phyloP scores from a whole-genome alignment of 2,888 invertebrate genomes.

The Tupiocoris notatus region DNA sequence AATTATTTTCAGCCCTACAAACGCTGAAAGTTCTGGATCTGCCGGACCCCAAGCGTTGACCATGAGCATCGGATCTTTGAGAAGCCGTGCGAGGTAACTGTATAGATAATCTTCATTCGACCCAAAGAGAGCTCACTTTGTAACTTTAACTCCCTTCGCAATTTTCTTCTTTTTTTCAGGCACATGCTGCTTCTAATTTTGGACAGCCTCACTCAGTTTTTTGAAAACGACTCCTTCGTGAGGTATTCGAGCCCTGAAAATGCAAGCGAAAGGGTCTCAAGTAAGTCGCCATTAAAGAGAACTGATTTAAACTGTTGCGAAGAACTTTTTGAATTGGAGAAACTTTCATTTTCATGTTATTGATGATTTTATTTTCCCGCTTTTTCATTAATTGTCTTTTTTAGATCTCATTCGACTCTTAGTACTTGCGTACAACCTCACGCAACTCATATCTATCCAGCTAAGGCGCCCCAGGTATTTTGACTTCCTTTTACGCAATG shows the following conservation, averaged over 20 bases:
- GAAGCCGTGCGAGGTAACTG: slow-evolving; percentile 39
- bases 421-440: slow-evolving; percentile 57
- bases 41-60: no score
- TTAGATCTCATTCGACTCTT: slow-evolving; percentile 53
- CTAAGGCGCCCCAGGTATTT: slow-evolving; percentile 50
- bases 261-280: slow-evolving; percentile 52
- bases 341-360: no score
- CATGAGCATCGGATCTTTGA: slow-evolving; percentile 34
- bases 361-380: background rate
- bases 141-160: background rate
- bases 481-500: background rate
- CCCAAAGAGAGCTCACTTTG: no score
- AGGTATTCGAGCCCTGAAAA: slow-evolving; percentile 51
- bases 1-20: no score
- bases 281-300: no score
- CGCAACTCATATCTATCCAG: slow-evolving; percentile 57
- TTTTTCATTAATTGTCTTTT: background rate
- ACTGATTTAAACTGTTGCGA: no score
- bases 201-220: slow-evolving; percentile 56
- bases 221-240: slow-evolving; percentile 54
- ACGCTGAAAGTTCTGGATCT: background rate
- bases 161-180: slow-evolving; percentile 51
- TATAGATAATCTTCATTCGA: no score
- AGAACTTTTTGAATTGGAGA: no score
- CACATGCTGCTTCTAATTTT: slow-evolving; percentile 56